Evolutionary conservation across 1,140 invertebrate genomes (phyloP).

Genomic region (Ylistrum balloti): DNA sequence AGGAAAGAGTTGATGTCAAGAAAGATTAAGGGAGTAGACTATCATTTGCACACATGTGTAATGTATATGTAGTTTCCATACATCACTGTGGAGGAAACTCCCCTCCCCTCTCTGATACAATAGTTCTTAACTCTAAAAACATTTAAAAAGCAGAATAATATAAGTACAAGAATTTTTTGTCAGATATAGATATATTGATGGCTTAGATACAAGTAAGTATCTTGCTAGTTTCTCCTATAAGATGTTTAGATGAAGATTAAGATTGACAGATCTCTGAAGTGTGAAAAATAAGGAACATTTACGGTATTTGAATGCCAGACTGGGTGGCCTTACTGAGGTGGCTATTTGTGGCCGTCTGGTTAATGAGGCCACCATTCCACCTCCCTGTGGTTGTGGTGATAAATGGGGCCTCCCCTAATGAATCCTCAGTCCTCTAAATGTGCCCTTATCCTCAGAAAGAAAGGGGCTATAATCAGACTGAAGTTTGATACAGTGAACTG

Average conservation of each 20-base stretch:
- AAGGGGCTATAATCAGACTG: slow-evolving; percentile 19
- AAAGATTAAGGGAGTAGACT: neutral
- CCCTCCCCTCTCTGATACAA: neutral
- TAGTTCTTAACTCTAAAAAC: neutral
- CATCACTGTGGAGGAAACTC: neutral
- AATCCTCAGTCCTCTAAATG: slow-evolving; percentile 12
- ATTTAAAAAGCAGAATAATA: neutral
- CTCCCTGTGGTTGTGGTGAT: slow-evolving; percentile 14
- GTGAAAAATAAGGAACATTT: neutral
- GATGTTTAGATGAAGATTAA: neutral
- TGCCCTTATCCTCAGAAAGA: slow-evolving; percentile 14
- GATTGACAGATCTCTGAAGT: neutral
- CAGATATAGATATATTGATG: neutral
- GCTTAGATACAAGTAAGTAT: no score
- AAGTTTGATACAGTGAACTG: slow-evolving; percentile 21
- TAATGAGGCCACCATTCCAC: slow-evolving; percentile 15
- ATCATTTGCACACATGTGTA: neutral
- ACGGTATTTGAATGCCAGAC: slow-evolving; percentile 37
- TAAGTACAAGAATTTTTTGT: neutral
- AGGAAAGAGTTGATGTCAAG: neutral
- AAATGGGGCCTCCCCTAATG: slow-evolving; percentile 37
- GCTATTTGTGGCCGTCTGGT: slow-evolving; percentile 9
- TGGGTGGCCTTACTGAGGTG: slow-evolving; percentile 21
- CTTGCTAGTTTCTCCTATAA: neutral
- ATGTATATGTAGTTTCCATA: neutral